phyloP scores from a whole-genome alignment of 2,888 invertebrate species.

The Phrixothrix hirtus region DNA sequence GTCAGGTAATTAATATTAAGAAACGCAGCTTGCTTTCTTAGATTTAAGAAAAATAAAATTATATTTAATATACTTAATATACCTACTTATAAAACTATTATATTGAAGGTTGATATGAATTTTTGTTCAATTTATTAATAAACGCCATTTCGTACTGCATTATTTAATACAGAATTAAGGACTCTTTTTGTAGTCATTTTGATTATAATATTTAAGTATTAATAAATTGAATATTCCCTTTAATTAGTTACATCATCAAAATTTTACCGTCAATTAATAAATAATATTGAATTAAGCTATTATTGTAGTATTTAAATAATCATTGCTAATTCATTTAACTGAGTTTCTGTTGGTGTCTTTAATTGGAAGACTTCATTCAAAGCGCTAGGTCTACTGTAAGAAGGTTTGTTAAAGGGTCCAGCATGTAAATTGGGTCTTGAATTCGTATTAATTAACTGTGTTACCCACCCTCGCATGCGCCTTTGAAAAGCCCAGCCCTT shows the following conservation, averaged over 20 bases:
- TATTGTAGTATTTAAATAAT: slow-evolving; percentile 10
- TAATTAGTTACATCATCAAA: slow-evolving; percentile 3
- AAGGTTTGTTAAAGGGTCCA: slow-evolving; percentile 39
- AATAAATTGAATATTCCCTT: slow-evolving; percentile 5
- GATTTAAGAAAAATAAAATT: no score
- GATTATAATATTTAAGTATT: neutral
- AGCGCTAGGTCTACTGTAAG: slow-evolving; percentile 27
- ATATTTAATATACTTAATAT: no score
- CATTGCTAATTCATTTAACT: slow-evolving; percentile 18
- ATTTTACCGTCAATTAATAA: slow-evolving; percentile 10
- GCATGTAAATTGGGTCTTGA: slow-evolving; percentile 50
- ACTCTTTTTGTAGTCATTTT: neutral
- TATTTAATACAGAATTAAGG: neutral
- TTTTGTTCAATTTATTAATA: no score
- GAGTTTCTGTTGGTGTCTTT: slow-evolving; percentile 19
- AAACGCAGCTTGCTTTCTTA: no score
- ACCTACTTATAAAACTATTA: no score
- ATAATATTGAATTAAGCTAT: neutral
- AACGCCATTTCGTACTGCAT: no score
- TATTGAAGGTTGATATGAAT: no score
- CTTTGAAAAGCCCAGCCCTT: slow-evolving; percentile 44
- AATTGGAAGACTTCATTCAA: slow-evolving; percentile 20
- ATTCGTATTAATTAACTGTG: slow-evolving; percentile 52
- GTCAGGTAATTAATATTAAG: no score
- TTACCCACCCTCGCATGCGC: slow-evolving; percentile 46